Conservation (phyloP, 2,797 vertebrate genomes). For the Sandelia bainsii region DNA sequence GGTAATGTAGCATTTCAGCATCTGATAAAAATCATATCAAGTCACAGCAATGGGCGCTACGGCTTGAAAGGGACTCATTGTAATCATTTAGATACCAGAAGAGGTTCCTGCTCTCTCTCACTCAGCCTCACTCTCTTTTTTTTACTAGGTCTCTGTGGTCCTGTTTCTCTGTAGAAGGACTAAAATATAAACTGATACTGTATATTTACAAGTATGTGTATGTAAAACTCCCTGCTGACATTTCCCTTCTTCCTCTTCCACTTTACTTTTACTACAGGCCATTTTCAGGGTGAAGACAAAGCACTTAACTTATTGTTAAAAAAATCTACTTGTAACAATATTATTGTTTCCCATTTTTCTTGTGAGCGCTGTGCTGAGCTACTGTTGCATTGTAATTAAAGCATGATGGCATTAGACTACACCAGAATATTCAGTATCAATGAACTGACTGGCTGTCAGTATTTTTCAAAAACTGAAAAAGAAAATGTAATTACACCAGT, state of each 20-base stretch:
- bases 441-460: slow-evolving; percentile 5
- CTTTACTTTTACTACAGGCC: slow-evolving; percentile 62
- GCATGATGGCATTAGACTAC: slow-evolving; percentile 22
- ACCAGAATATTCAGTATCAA: slow-evolving; percentile 19
- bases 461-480: not conserved
- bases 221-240: slow-evolving; percentile 34
- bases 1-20: slow-evolving; percentile 91
- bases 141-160: slow-evolving; percentile 25
- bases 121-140: slow-evolving; percentile 36
- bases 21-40: slow-evolving; percentile 93
- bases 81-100: slow-evolving; percentile 87
- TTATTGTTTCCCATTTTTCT: slow-evolving; percentile 53
- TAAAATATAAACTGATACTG: slow-evolving; percentile 31
- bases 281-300: slow-evolving; percentile 78
- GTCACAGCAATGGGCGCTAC: slow-evolving; percentile 84
- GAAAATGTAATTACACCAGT: not conserved
- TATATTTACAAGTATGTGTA: slow-evolving; percentile 27
- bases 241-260: slow-evolving; percentile 25
- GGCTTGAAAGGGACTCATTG: slow-evolving; percentile 87
- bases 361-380: slow-evolving; percentile 39
- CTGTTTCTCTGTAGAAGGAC: slow-evolving; percentile 29
- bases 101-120: slow-evolving; percentile 69
- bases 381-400: slow-evolving; percentile 41
- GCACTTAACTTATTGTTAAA: slow-evolving; percentile 73
- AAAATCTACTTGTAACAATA: slow-evolving; percentile 56